Percentiles rank a stretch among this genome's conserved stretches.
phyloP scores from a whole-genome alignment of 2,113 vertebrate species.

The Chelonoidis abingdonii region DNA sequence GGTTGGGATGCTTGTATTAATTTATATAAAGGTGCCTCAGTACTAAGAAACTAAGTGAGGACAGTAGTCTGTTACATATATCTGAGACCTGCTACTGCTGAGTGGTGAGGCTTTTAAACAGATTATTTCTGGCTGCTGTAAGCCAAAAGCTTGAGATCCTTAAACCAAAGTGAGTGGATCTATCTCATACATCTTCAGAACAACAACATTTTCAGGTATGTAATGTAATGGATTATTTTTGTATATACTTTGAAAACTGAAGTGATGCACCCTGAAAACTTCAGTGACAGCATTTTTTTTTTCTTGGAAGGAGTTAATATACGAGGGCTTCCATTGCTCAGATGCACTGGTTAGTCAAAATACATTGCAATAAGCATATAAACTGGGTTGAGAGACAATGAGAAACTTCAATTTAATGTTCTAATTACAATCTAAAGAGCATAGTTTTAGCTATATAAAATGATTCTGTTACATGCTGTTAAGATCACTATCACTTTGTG shows the following conservation, averaged over 20 bases:
- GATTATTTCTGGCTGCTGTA: background rate
- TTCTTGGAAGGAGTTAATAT: background rate
- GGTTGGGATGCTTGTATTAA: background rate
- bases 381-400: background rate
- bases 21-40: background rate
- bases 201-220: conserved; percentile 67
- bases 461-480: background rate
- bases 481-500: background rate
- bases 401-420: background rate
- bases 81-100: background rate
- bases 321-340: background rate
- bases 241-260: background rate
- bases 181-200: conserved; percentile 49
- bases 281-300: background rate
- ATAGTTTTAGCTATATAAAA: background rate
- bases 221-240: conserved; percentile 36
- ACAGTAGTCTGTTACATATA: background rate
- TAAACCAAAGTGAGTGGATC: conserved; percentile 48
- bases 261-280: background rate
- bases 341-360: background rate
- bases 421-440: background rate
- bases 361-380: background rate
- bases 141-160: background rate
- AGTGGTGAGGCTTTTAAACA: background rate
- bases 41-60: background rate